A percentile compares a stretch with the other conserved stretches of the same genome.
phyloP scores from a whole-genome alignment of 2,797 vertebrate genomes.

The Buphagus erythrorhynchus region DNA sequence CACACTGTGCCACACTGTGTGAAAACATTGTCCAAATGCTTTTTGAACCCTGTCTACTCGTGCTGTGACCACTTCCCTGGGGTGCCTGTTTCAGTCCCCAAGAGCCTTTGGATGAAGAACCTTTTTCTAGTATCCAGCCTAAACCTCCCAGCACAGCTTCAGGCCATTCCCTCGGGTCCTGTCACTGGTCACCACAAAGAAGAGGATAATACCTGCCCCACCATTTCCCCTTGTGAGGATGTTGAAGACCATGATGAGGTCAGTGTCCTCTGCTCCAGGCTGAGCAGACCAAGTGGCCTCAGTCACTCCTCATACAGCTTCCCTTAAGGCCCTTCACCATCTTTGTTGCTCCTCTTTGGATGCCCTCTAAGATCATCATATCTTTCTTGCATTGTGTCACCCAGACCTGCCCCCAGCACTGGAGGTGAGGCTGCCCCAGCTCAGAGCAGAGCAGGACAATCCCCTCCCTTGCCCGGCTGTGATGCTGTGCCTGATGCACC shows the following conservation, averaged over 20 bases:
- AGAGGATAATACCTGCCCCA: not conserved
- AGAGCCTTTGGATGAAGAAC: accelerated
- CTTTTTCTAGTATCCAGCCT: not conserved
- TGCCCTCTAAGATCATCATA: accelerated
- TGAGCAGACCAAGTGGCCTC: not conserved
- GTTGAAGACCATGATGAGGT: not conserved
- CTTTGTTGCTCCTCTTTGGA: accelerated
- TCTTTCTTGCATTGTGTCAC: not conserved
- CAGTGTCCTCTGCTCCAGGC: not conserved
- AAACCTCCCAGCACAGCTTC: not conserved
- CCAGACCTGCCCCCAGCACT: not conserved
- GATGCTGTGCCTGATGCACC: accelerated
- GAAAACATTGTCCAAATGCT: not conserved
- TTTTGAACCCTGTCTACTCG: not conserved
- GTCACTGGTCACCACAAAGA: not conserved
- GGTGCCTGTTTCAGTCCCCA: not conserved
- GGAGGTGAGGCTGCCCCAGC: accelerated
- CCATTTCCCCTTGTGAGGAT: accelerated
- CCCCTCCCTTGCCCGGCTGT: accelerated
- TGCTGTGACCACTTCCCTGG: not conserved
- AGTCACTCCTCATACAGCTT: accelerated
- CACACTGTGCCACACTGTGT: too few species aligned
- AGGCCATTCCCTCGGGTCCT: accelerated
- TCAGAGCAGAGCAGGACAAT: not conserved
- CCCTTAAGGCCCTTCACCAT: not conserved